Conservation (phyloP, 2,888 invertebrate genomes). For the Silvanus unidentatus region DNA sequence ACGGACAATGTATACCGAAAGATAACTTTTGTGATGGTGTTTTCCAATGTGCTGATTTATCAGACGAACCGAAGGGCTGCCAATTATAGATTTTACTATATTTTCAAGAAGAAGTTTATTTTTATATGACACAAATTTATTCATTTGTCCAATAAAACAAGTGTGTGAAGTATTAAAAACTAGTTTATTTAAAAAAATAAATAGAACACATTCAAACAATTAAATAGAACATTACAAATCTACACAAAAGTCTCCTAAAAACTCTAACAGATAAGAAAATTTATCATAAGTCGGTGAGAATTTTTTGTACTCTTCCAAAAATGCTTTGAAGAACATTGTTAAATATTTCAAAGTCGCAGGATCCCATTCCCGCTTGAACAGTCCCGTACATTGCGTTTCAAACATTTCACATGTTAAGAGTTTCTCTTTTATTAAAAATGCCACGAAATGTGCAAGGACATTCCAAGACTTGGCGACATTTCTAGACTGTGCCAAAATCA, state of each 20-base stretch:
- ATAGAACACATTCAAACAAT: not conserved
- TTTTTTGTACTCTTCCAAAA: slow-evolving; percentile 24
- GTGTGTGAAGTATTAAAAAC: too few relatives aligned
- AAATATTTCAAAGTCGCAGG: slow-evolving; percentile 25
- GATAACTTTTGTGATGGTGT: slow-evolving; percentile 59
- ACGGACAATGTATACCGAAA: slow-evolving; percentile 57
- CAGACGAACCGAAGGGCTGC: slow-evolving; percentile 62
- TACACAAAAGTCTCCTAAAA: slow-evolving; percentile 35
- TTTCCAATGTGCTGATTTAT: slow-evolving; percentile 60
- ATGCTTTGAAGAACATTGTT: slow-evolving; percentile 28
- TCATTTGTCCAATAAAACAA: too few relatives aligned
- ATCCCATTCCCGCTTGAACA: slow-evolving; percentile 63
- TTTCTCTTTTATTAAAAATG: slow-evolving; percentile 49
- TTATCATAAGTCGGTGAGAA: too few relatives aligned
- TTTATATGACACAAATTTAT: not conserved
- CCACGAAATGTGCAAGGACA: slow-evolving; percentile 28
- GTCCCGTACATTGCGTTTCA: slow-evolving; percentile 60
- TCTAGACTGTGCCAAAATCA: slow-evolving; percentile 27
- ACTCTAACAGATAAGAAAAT: slow-evolving; percentile 32
- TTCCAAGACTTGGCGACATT: slow-evolving; percentile 26
- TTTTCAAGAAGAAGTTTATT: not conserved
- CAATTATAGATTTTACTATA: slow-evolving; percentile 9
- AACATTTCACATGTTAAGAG: slow-evolving; percentile 56
- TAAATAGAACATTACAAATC: slow-evolving; percentile 23
- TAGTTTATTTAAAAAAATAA: not conserved